These are phyloP conservation scores for Podiceps cristatus DNA, from an alignment of 2,113 vertebrate species.

Conservation along the genomic window DNA sequence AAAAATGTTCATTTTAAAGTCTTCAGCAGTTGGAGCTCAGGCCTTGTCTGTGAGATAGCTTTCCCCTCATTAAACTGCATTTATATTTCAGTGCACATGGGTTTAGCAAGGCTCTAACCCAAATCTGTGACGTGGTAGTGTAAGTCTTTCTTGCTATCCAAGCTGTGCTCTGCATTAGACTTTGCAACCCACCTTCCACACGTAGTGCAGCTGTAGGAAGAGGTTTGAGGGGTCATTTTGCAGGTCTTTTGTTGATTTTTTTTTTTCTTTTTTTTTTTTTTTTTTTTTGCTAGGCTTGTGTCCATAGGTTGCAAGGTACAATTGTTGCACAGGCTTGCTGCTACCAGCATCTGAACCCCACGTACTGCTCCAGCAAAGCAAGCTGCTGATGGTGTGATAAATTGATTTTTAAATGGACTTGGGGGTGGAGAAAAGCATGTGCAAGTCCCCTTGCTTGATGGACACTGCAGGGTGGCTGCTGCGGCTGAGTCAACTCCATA, in stretches of 20 bases:
- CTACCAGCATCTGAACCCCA: not conserved
- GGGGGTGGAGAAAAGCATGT: not conserved
- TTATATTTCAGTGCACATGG: not conserved
- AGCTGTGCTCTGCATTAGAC: not conserved
- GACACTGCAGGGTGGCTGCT: rapidly evolving
- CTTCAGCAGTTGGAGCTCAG: not conserved
- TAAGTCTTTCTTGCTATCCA: not conserved
- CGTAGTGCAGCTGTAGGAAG: not conserved
- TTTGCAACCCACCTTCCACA: rapidly evolving
- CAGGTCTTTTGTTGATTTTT: not conserved
- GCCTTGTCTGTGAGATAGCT: not conserved
- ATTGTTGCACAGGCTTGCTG: not conserved
- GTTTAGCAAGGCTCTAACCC: not conserved
- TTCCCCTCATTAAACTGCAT: not conserved
- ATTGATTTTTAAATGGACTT: not conserved
- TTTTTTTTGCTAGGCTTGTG: not conserved
- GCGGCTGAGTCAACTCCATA: not conserved
- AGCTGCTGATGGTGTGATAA: not conserved
- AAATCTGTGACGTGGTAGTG: not conserved
- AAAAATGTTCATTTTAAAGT: not conserved
- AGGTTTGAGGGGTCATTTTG: not conserved
- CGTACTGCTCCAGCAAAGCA: not conserved
- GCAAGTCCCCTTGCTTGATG: rapidly evolving
- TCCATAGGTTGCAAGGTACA: not conserved
- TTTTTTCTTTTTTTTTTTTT: too few species aligned